Evolutionary conservation across 2,113 vertebrate genomes (phyloP), one percentile per base, ranked within the genome.

Genomic region (Ardeotis arabs): DNA sequence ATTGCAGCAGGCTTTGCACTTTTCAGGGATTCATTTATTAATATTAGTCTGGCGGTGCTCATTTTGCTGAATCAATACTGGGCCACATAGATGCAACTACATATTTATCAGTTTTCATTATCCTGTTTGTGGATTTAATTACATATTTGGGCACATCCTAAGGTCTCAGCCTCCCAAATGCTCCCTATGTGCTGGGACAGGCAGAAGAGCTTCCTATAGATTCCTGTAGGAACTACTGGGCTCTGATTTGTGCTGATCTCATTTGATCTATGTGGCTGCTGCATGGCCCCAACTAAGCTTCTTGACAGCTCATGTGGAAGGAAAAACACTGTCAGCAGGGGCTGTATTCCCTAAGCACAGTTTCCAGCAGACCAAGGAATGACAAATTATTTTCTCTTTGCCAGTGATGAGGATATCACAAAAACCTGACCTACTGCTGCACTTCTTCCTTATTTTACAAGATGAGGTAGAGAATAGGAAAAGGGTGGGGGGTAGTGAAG

Each of bases 101-200:
- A 53, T 95, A 90, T 95, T 96, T 98, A 97, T 96, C 92, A 86
- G 91, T 97, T 98, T 98, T 97, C 96, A 96, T 98, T 97, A 97
- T 95, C 75, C 56, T 91, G 69, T 97, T 95, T 97, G 79, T 85
- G 90, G 92, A 95, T 97, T 96, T 97, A 95, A 94, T 96, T 89
- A 88, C 60, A 72, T 94, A 97, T 97, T 95, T 94, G 73, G 60
- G 49, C 88, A 93, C 76, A 95, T 89, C 64, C 33, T 77, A 89
- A 78, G 73, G 69, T 96, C 92, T 96, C 92, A 91, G 77, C 79
- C n/a, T 82, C 56, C 84, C 53, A 66, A 67, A 84, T 55, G 45
- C 17, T 76, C 60, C 17, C 49, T 77, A 1, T 63, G 66, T 60
- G 31, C 60, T 79, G n/a, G 56, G 59, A 66, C n/a, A 84, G 84